phyloP scores from a whole-genome alignment of 2,113 vertebrate species.

The Clarias macrocephalus region DNA sequence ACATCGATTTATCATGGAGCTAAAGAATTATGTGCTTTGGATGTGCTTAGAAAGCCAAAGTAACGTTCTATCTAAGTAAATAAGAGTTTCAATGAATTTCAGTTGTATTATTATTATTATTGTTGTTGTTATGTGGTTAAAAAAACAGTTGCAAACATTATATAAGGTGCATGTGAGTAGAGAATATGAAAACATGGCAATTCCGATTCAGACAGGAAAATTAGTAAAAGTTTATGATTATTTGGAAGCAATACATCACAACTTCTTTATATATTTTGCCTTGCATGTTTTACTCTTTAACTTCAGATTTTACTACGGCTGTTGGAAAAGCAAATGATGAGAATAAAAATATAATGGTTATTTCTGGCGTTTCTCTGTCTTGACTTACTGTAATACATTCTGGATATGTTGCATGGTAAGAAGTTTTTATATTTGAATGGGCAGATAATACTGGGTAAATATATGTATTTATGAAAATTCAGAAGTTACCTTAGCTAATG shows the following conservation, averaged over 20 bases:
- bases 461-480: not conserved
- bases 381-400: slow-evolving; percentile 12
- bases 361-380: slow-evolving; percentile 3
- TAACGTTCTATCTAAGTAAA: not conserved
- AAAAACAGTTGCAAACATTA: not conserved
- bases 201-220: not conserved
- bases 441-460: not conserved
- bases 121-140: not conserved
- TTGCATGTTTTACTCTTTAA: not conserved
- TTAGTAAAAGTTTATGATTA: not conserved
- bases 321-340: not conserved
- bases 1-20: not conserved
- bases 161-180: not conserved
- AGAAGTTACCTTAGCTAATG: not conserved
- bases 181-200: not conserved
- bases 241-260: not conserved
- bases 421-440: not conserved
- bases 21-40: not conserved
- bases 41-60: not conserved
- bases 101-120: not conserved
- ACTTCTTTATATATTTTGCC: not conserved
- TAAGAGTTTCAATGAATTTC: not conserved
- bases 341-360: not conserved
- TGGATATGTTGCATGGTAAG: not conserved
- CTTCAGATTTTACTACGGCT: not conserved